A percentile compares a stretch with the other conserved stretches of the same genome.
phyloP scores from a whole-genome alignment of 2,888 invertebrate species.

The Trachelus tabidus region DNA sequence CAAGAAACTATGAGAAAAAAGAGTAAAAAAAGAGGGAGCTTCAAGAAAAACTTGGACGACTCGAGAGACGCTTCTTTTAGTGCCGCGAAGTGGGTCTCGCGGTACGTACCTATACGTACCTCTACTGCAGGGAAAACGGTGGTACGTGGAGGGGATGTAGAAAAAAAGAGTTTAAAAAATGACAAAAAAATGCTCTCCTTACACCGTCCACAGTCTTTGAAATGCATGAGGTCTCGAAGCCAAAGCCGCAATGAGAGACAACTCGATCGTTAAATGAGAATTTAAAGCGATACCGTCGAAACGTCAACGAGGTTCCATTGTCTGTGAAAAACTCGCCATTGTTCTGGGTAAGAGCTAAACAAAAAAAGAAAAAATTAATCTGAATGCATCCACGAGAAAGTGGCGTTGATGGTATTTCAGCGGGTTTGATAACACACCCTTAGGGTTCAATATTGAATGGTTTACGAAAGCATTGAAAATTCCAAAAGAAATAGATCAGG shows the following conservation, averaged over 20 bases:
- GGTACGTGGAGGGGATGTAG: background rate
- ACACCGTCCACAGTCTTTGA: background rate
- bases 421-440: background rate
- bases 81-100: slow-evolving; percentile 34
- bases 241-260: background rate
- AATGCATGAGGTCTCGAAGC: background rate
- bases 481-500: background rate
- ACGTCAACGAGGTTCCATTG: background rate
- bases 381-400: background rate
- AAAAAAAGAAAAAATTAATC: background rate
- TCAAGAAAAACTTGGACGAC: slow-evolving; percentile 16
- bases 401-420: no score
- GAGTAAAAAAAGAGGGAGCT: slow-evolving; percentile 9
- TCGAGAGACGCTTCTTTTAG: slow-evolving; percentile 28
- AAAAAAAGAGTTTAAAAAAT: background rate
- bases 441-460: background rate
- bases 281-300: background rate
- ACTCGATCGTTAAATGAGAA: background rate
- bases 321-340: background rate
- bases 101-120: background rate
- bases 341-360: background rate
- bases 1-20: slow-evolving; percentile 6
- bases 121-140: background rate
- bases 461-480: background rate
- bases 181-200: background rate